A percentile compares a stretch with the other conserved stretches of the same genome.
Evolutionary conservation across 2,797 vertebrate species (phyloP).

Genomic region (Hydrolagus colliei): DNA sequence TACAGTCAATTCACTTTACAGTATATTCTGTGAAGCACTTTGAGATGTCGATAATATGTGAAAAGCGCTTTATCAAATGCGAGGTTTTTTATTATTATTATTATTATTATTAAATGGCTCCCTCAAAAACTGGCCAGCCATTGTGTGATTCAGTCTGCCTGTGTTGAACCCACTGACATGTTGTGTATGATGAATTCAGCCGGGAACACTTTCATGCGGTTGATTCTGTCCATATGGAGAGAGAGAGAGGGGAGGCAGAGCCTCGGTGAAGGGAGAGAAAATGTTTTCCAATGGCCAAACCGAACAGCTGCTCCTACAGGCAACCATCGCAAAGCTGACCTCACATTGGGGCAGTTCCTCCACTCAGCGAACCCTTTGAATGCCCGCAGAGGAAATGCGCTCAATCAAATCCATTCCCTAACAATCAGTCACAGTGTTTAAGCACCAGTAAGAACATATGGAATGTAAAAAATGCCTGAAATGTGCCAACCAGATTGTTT

Average conservation of each 20-base stretch:
- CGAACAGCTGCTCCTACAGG: slow-evolving; percentile 57
- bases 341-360: slow-evolving; percentile 50
- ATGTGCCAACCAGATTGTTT: slow-evolving; percentile 55
- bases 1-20: too few relatives aligned
- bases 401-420: slow-evolving; percentile 53
- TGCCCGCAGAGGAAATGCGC: slow-evolving; percentile 59
- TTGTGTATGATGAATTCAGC: background rate
- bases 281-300: slow-evolving; percentile 53
- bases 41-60: too few relatives aligned
- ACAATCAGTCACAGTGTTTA: slow-evolving; percentile 51
- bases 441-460: slow-evolving; percentile 54
- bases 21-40: too few relatives aligned
- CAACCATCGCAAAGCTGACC: slow-evolving; percentile 70
- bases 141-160: too few relatives aligned
- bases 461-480: slow-evolving; percentile 61
- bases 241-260: background rate
- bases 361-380: slow-evolving; percentile 67
- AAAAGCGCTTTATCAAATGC: too few relatives aligned
- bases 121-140: too few relatives aligned
- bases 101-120: too few relatives aligned
- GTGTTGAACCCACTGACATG: background rate
- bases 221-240: background rate
- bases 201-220: background rate
- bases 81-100: too few relatives aligned
- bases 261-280: background rate